Percentiles rank a stretch among this genome's conserved stretches.
Evolutionary conservation across 2,113 vertebrate species (phyloP).

Genomic region (Gymnogyps californianus): DNA sequence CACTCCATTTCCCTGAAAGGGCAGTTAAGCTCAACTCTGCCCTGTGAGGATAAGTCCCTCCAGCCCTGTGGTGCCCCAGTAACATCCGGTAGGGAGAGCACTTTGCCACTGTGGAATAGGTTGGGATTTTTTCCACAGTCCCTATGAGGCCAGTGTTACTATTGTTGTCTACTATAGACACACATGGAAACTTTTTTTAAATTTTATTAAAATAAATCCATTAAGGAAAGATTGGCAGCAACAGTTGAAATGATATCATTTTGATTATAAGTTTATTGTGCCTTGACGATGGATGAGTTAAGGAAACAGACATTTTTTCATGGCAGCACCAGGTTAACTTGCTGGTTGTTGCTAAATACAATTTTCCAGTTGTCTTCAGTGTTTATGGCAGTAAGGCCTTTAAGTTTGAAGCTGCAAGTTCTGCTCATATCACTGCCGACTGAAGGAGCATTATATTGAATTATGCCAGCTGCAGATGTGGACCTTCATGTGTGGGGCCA

Average conservation of each 20-base stretch:
- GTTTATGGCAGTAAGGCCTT: constrained; percentile 3
- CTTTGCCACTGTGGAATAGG: not conserved
- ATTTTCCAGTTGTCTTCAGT: constrained; percentile 50
- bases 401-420: not conserved
- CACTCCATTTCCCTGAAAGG: not conserved
- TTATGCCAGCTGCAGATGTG: not conserved
- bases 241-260: constrained; percentile 47
- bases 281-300: constrained; percentile 51
- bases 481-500: not conserved
- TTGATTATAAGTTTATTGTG: constrained; percentile 66
- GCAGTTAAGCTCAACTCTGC: not conserved
- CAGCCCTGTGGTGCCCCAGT: not conserved
- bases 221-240: constrained; percentile 49
- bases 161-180: not conserved
- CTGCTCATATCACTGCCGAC: not conserved
- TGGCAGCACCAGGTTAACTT: constrained; percentile 40
- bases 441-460: not conserved
- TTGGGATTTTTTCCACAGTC: not conserved
- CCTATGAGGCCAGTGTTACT: not conserved
- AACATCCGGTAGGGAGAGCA: not conserved
- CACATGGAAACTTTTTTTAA: not conserved
- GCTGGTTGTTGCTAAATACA: constrained; percentile 23
- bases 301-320: constrained; percentile 49
- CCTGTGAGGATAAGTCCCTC: not conserved
- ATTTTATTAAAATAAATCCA: constrained; percentile 25